Evolutionary conservation across 2,888 invertebrate genomes (phyloP).

Genomic region (Entomobrya multifasciata): DNA sequence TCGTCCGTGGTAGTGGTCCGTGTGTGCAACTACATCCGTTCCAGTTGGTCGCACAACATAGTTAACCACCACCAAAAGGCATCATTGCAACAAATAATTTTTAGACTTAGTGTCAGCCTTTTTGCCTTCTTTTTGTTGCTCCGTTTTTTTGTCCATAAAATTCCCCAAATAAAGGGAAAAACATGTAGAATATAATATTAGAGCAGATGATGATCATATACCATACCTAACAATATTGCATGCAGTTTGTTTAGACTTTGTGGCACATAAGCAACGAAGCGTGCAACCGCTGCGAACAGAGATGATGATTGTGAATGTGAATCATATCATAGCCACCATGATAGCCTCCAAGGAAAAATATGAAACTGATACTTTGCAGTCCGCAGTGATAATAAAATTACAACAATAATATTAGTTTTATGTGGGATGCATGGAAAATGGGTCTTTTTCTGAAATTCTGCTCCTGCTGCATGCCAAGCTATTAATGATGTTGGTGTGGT

Average conservation of each 20-base stretch:
- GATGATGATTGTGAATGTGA: background rate
- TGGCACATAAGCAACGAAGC: conserved; percentile 53
- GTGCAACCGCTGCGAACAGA: conserved; percentile 41
- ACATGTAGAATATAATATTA: background rate
- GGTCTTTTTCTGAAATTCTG: background rate
- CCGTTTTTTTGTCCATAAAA: conserved; percentile 38
- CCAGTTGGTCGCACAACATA: conserved; percentile 45
- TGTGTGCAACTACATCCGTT: conserved; percentile 49
- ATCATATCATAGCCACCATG: background rate
- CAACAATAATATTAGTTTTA: conserved; percentile 51
- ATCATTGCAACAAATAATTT: conserved; percentile 35
- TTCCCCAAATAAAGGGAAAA: conserved; percentile 11
- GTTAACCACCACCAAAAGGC: conserved; percentile 1
- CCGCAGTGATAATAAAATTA: conserved; percentile 35
- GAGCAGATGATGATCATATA: background rate
- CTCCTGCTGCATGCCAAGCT: conserved; percentile 10
- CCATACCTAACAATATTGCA: background rate
- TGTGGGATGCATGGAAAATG: conserved; percentile 50
- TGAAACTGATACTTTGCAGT: conserved; percentile 48
- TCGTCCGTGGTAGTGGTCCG: conserved; percentile 51
- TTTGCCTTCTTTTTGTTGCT: conserved; percentile 1
- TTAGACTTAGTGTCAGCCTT: conserved; percentile 13
- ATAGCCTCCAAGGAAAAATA: conserved; percentile 36
- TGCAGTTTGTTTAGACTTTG: conserved; percentile 35
- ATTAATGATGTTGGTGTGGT: background rate